These are phyloP conservation scores for Phenacoccus solenopsis DNA, from an alignment of 1,140 invertebrate species.

Conservation along the genomic window DNA sequence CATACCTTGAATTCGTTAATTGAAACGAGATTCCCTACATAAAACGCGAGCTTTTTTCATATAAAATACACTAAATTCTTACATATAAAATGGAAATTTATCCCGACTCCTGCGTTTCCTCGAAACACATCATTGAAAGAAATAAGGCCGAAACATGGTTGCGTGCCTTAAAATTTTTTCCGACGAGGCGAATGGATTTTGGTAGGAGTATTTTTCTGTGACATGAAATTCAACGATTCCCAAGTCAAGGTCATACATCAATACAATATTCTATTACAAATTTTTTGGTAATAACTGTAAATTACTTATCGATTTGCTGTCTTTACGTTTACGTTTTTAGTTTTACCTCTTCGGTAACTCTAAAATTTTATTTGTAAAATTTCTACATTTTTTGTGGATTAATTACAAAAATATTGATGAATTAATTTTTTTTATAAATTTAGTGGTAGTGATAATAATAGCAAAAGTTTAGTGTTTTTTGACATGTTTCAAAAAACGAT, in stretches of 20 bases:
- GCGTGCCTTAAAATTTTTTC: background rate
- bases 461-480: too few relatives aligned
- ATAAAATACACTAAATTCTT: background rate
- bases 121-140: background rate
- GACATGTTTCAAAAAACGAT: too few relatives aligned
- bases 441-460: too few relatives aligned
- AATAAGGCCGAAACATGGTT: background rate
- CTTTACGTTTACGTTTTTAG: background rate
- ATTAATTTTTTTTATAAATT: too few relatives aligned
- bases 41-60: background rate
- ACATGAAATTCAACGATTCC: background rate
- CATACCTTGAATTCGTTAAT: background rate
- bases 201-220: background rate
- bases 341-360: too few relatives aligned
- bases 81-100: background rate
- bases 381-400: too few relatives aligned
- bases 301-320: background rate
- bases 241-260: too few relatives aligned
- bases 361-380: too few relatives aligned
- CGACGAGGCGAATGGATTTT: background rate
- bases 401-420: too few relatives aligned
- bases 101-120: background rate
- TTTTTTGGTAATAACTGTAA: too few relatives aligned
- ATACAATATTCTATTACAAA: too few relatives aligned
- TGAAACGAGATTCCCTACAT: background rate